Evolutionary conservation across 2,888 invertebrate species (phyloP).

Genomic region (Bimastos eiseni): DNA sequence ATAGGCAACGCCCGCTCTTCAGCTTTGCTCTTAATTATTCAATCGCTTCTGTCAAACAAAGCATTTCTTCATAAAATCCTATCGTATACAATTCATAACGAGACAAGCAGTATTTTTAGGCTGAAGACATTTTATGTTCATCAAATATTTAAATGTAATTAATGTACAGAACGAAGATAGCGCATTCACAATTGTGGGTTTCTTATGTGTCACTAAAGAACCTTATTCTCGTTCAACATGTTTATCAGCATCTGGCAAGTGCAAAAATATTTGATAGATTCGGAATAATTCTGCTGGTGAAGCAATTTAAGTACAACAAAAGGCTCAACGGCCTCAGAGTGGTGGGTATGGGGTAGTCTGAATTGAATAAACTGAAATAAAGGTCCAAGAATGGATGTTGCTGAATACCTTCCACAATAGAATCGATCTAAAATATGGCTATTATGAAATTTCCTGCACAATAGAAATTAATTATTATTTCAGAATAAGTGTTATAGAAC

Average conservation of each 20-base stretch:
- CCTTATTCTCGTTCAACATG: neutral
- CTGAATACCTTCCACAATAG: too few relatives aligned
- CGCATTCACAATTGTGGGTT: neutral
- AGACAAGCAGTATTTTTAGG: neutral
- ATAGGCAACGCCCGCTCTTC: neutral
- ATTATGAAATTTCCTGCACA: too few relatives aligned
- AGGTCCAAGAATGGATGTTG: too few relatives aligned
- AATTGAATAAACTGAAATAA: too few relatives aligned
- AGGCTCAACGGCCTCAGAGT: too few relatives aligned
- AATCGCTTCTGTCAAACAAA: neutral
- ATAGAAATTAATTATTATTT: too few relatives aligned
- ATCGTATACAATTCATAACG: neutral
- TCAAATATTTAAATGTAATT: neutral
- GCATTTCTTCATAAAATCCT: neutral
- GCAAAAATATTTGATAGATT: neutral
- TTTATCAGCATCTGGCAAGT: neutral
- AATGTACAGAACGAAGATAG: neutral
- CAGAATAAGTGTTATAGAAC: too few relatives aligned
- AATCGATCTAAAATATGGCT: too few relatives aligned
- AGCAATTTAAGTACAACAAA: too few relatives aligned
- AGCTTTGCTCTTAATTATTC: neutral
- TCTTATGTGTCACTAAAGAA: neutral
- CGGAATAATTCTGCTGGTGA: too few relatives aligned
- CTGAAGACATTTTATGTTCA: neutral
- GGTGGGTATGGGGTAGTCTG: too few relatives aligned